Percentiles rank a stretch among this genome's conserved stretches.
Conservation (phyloP, 2,888 invertebrate genomes). For the Amaurobius ferox region DNA sequence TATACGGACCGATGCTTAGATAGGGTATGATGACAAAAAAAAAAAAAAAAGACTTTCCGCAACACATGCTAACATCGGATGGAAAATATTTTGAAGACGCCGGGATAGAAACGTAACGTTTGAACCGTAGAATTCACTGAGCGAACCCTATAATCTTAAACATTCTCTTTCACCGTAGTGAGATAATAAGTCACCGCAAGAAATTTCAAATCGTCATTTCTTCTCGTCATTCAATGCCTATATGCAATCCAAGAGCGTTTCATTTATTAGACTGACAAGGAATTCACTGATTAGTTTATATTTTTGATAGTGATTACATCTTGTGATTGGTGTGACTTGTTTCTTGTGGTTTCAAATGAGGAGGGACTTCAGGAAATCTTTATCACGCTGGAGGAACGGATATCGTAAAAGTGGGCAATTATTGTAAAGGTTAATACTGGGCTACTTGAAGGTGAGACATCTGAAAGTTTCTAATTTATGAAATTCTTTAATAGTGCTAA, state of each 20-base stretch:
- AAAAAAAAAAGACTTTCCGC: slow-evolving; percentile 29
- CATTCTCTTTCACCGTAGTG: slow-evolving; percentile 3
- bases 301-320: too few species aligned
- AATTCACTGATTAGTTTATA: too few species aligned
- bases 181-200: not conserved
- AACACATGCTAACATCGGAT: slow-evolving; percentile 23
- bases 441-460: too few species aligned
- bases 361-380: not conserved
- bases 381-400: not conserved
- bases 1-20: slow-evolving; percentile 63
- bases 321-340: too few species aligned
- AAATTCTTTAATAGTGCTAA: too few species aligned
- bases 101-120: slow-evolving; percentile 16
- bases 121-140: slow-evolving; percentile 23
- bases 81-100: slow-evolving; percentile 19
- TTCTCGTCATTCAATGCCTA: too few species aligned
- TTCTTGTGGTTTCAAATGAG: not conserved
- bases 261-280: too few species aligned
- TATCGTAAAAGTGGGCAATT: not conserved
- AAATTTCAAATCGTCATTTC: not conserved
- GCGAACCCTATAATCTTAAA: slow-evolving; percentile 13
- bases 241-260: too few species aligned
- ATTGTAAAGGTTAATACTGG: too few species aligned
- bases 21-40: slow-evolving; percentile 51
- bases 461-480: too few species aligned